These are phyloP conservation scores for Aplidium turbinatum DNA, from an alignment of 23 tunicate species.

Conservation along the genomic window DNA sequence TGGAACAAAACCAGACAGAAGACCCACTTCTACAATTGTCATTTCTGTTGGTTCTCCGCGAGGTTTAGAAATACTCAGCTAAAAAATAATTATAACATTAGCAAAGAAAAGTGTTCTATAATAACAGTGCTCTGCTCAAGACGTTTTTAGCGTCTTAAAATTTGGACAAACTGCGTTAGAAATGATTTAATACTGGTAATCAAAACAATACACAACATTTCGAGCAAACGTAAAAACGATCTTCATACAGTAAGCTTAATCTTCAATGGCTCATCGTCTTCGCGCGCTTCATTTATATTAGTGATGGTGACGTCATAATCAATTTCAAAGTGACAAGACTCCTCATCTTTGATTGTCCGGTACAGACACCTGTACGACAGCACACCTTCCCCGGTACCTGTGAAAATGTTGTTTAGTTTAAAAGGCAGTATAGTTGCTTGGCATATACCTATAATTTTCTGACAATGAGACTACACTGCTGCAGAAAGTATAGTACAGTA, in stretches of 20 bases:
- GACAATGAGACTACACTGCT: not conserved
- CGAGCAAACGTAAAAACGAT: not conserved
- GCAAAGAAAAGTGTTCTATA: too few species aligned
- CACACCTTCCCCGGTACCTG: conserved; percentile 65
- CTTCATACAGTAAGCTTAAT: conserved; percentile 3
- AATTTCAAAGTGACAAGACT: conserved; percentile 46
- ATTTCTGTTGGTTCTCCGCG: conserved; percentile 40
- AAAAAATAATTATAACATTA: not conserved
- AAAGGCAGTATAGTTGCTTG: not conserved
- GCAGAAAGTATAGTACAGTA: not conserved
- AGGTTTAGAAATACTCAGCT: conserved; percentile 40
- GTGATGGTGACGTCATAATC: not conserved
- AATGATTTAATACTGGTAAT: too few species aligned
- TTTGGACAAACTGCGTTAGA: too few species aligned
- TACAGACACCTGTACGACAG: conserved; percentile 61
- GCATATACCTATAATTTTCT: not conserved
- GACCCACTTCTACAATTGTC: conserved; percentile 61
- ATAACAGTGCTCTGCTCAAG: too few species aligned
- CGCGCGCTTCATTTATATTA: conserved; percentile 20
- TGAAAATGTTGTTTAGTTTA: not conserved
- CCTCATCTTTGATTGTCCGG: conserved; percentile 42
- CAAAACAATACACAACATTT: too few species aligned
- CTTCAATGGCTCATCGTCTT: conserved; percentile 11
- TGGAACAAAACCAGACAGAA: conserved; percentile 65
- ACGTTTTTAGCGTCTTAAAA: too few species aligned